Evolutionary conservation across 2,797 vertebrate species (phyloP).

Genomic region (Tragelaphus oryx): DNA sequence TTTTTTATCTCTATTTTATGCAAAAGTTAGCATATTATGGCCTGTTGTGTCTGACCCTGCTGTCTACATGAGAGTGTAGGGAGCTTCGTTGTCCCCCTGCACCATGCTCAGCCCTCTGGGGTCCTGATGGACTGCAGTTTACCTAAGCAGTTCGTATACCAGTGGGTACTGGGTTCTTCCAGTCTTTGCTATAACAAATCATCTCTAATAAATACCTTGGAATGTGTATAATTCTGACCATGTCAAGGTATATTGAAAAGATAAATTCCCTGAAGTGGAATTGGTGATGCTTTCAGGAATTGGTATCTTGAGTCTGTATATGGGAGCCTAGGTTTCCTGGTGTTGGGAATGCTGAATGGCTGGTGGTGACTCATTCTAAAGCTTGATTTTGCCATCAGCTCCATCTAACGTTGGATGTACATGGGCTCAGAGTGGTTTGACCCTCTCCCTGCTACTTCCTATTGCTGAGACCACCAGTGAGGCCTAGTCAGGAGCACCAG

Average conservation of each 20-base stretch:
- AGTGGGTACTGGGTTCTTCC: neutral
- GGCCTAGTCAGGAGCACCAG: neutral
- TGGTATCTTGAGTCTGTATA: neutral
- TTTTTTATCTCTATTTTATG: constrained; percentile 15
- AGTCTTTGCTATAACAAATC: neutral
- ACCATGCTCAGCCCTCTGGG: neutral
- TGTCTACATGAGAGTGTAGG: rapidly evolving
- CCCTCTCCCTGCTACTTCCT: neutral
- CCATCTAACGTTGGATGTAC: rapidly evolving
- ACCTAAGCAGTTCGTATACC: neutral
- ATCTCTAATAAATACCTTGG: neutral
- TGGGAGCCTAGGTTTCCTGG: neutral
- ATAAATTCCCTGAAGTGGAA: neutral
- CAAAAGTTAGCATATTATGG: neutral
- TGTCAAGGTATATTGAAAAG: neutral
- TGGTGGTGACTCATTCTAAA: neutral
- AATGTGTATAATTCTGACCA: neutral
- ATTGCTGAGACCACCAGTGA: neutral
- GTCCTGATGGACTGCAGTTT: too few species aligned
- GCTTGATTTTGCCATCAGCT: neutral
- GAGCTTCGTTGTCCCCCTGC: neutral
- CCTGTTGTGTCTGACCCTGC: neutral
- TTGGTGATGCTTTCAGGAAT: neutral
- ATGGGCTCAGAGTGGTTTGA: neutral
- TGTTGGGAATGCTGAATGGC: neutral